Evolutionary conservation across 1,140 invertebrate genomes (phyloP).

Genomic region (Parasteatoda tepidariorum): DNA sequence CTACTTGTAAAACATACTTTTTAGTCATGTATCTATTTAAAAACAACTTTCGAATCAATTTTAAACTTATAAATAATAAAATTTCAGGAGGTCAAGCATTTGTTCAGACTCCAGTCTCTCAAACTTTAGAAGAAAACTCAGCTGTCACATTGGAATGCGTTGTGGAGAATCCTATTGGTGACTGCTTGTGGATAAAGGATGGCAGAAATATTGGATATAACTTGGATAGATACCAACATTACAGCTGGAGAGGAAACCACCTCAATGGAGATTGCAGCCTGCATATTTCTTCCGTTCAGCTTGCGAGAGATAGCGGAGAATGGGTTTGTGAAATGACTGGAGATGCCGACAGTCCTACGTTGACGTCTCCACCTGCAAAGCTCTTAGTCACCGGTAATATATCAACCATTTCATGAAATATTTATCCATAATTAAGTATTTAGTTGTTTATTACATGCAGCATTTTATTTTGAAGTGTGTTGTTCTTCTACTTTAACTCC

Average conservation of each 20-base stretch:
- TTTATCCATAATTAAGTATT: too few relatives aligned
- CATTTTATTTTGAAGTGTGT: too few relatives aligned
- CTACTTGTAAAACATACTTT: too few relatives aligned
- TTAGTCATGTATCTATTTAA: too few relatives aligned
- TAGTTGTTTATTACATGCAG: too few relatives aligned
- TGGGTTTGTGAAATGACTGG: conserved; percentile 62
- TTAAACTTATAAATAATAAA: too few relatives aligned
- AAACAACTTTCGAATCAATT: too few relatives aligned
- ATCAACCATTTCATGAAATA: too few relatives aligned
- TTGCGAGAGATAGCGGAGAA: conserved; percentile 56
- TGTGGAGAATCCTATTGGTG: conserved; percentile 46
- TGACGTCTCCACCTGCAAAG: conserved; percentile 45
- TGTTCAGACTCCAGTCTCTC: conserved; percentile 37
- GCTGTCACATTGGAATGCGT: conserved; percentile 58
- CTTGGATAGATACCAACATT: conserved; percentile 32
- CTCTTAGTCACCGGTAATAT: conserved; percentile 37
- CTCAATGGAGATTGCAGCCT: conserved; percentile 60
- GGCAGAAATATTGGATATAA: conserved; percentile 57
- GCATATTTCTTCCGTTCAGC: conserved; percentile 8
- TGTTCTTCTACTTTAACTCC: too few relatives aligned
- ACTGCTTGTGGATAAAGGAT: conserved; percentile 62
- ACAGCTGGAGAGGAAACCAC: conserved; percentile 37
- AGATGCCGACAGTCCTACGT: conserved; percentile 37
- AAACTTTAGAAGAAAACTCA: conserved; percentile 32
- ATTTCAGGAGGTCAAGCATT: conserved; percentile 50